Evolutionary conservation across 2,113 vertebrate species (phyloP), one percentile per base, ranked within the genome.

Genomic region (Natator depressus): DNA sequence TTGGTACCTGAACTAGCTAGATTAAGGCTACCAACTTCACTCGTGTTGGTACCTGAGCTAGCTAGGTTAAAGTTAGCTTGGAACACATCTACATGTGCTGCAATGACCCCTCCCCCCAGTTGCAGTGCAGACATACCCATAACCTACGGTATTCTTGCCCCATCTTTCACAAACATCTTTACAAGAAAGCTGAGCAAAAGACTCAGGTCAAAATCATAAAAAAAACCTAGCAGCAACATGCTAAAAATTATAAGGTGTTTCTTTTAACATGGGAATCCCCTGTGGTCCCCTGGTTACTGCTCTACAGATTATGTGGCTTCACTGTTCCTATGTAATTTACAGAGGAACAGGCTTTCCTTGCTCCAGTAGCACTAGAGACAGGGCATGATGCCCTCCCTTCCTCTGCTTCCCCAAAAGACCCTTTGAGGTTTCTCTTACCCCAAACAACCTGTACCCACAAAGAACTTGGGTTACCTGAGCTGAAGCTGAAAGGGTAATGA

Each of bases 231-330:
- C 42, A 84, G 69, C 38, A 85, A 46, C 0, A 0, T 62, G 31
- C 2, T 51, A 82, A 50, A 50, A 3, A 1, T 49, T 91, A 24
- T 24, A 35, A 82, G 4, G 24, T 20, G 31, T 80, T 62, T 72
- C 16, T 35, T 38, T 72, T 38, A 38, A n/a, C 1, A 5, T 0
- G 0, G 10, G 55, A 76, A 42, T 55, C n/a, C 13, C 50, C 47
- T 82, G n/a, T n/a, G 81, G 16, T 17, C 10, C 51, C 4, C 29
- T 47, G 31, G 11, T 75, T 54, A 57, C 14, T n/a, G 84, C 79
- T 8, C 2, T 46, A 3, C 1, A 31, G 54, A 6, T 19, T 6
- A 8, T 3, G 8, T 5, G 47, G 22, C 72, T 76, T 22, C 69
- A 65, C 22, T 42, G n/a, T 75, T 76, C 22, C 38, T 24, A 25